phyloP scores from a whole-genome alignment of 1,140 invertebrate genomes.

The Pseudachorutes palmiensis region DNA sequence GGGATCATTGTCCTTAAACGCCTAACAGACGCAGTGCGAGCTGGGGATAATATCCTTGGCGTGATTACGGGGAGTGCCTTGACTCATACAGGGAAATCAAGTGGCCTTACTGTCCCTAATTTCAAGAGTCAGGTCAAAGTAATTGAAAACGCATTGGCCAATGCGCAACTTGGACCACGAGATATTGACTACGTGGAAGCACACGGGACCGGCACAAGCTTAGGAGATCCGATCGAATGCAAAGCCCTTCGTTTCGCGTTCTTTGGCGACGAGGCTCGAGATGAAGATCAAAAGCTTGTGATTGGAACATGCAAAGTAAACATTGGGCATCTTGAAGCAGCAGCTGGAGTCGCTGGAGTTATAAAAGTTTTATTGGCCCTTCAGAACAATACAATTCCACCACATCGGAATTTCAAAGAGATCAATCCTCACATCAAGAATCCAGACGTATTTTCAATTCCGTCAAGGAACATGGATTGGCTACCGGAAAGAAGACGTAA shows the following conservation, averaged over 20 bases:
- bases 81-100: neutral
- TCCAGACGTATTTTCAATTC: neutral
- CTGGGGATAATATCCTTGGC: constrained; percentile 3
- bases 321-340: constrained; percentile 52
- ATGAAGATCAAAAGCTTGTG: constrained; percentile 41
- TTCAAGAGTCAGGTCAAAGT: constrained; percentile 43
- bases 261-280: neutral
- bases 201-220: constrained; percentile 54
- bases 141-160: constrained; percentile 47
- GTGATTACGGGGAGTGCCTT: neutral
- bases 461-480: neutral
- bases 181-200: constrained; percentile 50
- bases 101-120: neutral
- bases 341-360: constrained; percentile 38
- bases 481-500: neutral
- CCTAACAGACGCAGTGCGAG: neutral
- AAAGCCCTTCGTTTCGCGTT: constrained; percentile 45
- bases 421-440: constrained; percentile 2
- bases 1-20: neutral
- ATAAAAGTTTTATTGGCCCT: neutral
- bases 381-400: neutral
- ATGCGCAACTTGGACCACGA: constrained; percentile 46
- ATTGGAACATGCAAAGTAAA: constrained; percentile 54
- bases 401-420: neutral
- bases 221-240: constrained; percentile 14